These are phyloP conservation scores for Drosophila athabasca DNA, from an alignment of 1,140 invertebrate genomes.

Conservation along the genomic window DNA sequence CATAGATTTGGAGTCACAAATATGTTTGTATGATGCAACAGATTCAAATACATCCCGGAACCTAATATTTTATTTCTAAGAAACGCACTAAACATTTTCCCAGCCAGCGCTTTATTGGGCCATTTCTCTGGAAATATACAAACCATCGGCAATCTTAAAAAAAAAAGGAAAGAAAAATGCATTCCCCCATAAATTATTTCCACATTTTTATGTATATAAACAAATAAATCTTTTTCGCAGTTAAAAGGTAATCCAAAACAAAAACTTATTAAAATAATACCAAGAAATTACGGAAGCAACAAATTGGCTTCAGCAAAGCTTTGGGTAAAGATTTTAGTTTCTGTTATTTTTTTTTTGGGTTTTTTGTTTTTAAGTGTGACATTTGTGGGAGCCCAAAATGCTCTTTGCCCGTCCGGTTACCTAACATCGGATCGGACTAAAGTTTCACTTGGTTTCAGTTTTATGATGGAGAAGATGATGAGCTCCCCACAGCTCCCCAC, in stretches of 20 bases:
- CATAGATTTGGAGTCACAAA: too few relatives aligned
- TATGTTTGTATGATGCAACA: background rate
- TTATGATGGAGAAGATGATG: conserved; percentile 45
- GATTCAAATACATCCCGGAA: conserved; percentile 11
- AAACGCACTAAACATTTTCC: conserved; percentile 18
- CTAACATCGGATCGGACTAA: conserved; percentile 39
- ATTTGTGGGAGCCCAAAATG: conserved; percentile 51
- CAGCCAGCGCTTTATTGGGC: conserved; percentile 1
- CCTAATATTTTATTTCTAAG: conserved; percentile 17
- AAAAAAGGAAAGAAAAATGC: conserved; percentile 46
- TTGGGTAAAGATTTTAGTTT: background rate
- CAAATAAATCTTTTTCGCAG: conserved; percentile 24
- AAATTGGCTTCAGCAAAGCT: conserved; percentile 59
- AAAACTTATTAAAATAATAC: conserved; percentile 77
- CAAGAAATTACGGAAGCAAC: conserved; percentile 79
- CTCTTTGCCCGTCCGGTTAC: conserved; percentile 36
- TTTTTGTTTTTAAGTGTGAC: conserved; percentile 61
- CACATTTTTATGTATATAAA: conserved; percentile 21
- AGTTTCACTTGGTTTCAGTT: conserved; percentile 4
- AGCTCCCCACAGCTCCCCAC: too few relatives aligned
- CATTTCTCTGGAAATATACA: conserved; percentile 53
- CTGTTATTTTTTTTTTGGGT: conserved; percentile 22
- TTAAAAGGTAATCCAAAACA: conserved; percentile 61
- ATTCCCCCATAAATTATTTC: conserved; percentile 67
- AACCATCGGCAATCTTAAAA: conserved; percentile 47